Conservation (phyloP, 1,140 invertebrate species). For the Ceratoteleas bidentatus region DNA sequence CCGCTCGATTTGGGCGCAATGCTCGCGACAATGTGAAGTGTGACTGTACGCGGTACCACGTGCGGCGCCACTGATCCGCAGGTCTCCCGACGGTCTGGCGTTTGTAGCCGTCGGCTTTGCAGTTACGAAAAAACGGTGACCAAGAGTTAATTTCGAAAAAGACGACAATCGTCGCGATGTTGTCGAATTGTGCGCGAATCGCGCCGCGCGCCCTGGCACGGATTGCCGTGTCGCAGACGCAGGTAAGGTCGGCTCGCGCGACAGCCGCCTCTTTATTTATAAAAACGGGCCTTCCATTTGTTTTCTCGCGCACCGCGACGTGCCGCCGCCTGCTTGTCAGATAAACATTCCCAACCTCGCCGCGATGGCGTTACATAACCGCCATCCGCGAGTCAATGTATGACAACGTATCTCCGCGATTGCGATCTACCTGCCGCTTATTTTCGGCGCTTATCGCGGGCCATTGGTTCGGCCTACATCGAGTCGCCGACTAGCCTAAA, state of each 20-base stretch:
- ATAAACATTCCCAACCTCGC: conserved; percentile 29
- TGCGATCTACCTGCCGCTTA: not conserved
- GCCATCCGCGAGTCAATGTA: not conserved
- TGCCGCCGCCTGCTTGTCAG: conserved; percentile 10
- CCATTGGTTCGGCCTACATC: no score
- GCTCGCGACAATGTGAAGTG: not conserved
- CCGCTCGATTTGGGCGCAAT: no score
- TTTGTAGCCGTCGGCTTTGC: conserved; percentile 17
- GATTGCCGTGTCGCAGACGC: conserved; percentile 72
- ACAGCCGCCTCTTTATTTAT: no score
- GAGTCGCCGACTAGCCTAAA: no score
- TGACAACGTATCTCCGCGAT: conserved; percentile 14
- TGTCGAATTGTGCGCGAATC: conserved; percentile 78
- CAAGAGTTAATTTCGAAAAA: conserved; percentile 49
- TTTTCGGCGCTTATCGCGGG: no score
- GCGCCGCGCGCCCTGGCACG: conserved; percentile 75
- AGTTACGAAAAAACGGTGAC: conserved; percentile 48
- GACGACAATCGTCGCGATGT: conserved; percentile 76
- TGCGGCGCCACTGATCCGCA: conserved; percentile 32
- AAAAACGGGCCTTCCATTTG: conserved; percentile 12
- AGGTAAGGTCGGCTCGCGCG: conserved; percentile 71
- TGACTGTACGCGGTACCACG: conserved; percentile 27
- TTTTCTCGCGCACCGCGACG: conserved; percentile 8
- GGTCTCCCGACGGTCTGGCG: conserved; percentile 5
- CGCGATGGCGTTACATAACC: conserved; percentile 45